Evolutionary conservation across 1,140 invertebrate genomes (phyloP).

Genomic region (Mercenaria mercenaria): DNA sequence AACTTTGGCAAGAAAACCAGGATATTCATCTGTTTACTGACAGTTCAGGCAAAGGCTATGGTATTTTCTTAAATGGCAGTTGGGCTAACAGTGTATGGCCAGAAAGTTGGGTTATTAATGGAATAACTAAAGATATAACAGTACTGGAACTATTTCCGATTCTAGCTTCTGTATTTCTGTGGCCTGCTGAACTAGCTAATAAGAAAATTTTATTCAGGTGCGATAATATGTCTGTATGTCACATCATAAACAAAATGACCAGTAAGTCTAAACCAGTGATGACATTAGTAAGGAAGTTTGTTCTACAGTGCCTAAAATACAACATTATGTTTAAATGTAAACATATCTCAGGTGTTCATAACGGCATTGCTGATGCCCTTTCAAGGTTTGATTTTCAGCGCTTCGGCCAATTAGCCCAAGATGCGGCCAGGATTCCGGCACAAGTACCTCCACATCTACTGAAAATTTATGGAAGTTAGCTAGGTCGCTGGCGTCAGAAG

Average conservation of each 20-base stretch:
- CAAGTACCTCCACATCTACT: no score
- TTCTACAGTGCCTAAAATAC: background rate
- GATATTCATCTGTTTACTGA: constrained; percentile 16
- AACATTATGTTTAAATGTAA: constrained; percentile 6
- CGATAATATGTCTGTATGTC: constrained; percentile 11
- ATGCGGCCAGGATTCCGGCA: no score
- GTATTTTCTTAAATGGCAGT: background rate
- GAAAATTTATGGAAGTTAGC: no score
- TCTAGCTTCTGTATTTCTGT: background rate
- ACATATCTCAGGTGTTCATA: constrained; percentile 5
- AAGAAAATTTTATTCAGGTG: constrained; percentile 21
- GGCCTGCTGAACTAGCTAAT: background rate
- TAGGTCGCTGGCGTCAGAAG: no score
- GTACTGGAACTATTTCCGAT: constrained; percentile 1
- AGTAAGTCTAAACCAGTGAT: background rate
- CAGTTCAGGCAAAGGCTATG: background rate
- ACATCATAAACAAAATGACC: constrained; percentile 12
- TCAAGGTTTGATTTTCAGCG: no score
- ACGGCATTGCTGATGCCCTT: background rate
- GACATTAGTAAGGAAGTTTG: background rate
- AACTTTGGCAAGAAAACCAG: background rate
- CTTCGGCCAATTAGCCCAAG: no score
- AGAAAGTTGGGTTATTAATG: background rate
- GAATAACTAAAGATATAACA: background rate
- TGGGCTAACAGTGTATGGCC: background rate